phyloP scores from a whole-genome alignment of 2,113 vertebrate genomes.

The Bucco capensis region DNA sequence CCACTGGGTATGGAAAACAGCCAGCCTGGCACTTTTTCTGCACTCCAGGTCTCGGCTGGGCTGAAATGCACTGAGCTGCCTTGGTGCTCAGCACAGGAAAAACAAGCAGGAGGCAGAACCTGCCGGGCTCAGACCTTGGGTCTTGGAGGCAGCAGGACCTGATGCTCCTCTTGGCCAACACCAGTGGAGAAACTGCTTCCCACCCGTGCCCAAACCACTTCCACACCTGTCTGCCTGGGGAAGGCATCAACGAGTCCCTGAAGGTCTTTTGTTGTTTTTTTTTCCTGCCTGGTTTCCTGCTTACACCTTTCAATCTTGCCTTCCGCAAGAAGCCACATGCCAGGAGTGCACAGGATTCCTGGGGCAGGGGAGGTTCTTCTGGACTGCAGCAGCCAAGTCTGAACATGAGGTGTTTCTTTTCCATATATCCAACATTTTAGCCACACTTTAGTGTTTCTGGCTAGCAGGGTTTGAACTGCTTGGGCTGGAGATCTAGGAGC shows the following conservation, averaged over 20 bases:
- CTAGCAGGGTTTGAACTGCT: rapidly evolving
- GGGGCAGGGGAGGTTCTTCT: not conserved
- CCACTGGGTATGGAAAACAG: not conserved
- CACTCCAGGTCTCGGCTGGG: not conserved
- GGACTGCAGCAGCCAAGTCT: not conserved
- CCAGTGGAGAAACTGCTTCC: not conserved
- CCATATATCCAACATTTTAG: rapidly evolving
- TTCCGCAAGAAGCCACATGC: not conserved
- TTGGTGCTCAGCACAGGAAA: not conserved
- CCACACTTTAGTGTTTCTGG: rapidly evolving
- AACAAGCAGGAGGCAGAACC: not conserved
- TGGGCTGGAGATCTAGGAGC: not conserved
- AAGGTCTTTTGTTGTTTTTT: not conserved
- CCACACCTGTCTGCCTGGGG: not conserved
- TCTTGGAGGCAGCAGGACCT: not conserved
- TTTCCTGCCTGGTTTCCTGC: not conserved
- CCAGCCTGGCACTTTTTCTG: conserved; percentile 18
- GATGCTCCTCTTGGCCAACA: not conserved
- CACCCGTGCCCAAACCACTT: too few relatives aligned
- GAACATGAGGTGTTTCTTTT: rapidly evolving
- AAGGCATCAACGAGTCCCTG: not conserved
- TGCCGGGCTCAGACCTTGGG: not conserved
- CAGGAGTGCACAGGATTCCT: not conserved
- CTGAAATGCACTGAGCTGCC: not conserved
- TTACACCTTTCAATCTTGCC: not conserved